Percentiles rank a stretch among this genome's conserved stretches.
Evolutionary conservation across 1,140 invertebrate species (phyloP).

Genomic region (Trichogramma pretiosum): DNA sequence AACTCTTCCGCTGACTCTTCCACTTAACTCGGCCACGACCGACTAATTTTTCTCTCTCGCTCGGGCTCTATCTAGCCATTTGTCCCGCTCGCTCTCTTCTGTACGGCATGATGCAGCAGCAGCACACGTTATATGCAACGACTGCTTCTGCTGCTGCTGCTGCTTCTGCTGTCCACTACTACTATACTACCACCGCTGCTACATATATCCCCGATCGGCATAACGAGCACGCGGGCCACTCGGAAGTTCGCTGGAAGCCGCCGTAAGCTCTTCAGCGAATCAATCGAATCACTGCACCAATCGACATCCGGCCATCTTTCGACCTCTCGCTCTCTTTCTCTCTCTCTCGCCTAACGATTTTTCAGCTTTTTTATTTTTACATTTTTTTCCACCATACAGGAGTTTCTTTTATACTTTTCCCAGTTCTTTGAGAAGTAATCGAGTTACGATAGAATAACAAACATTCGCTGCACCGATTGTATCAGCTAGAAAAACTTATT

Average conservation of each 20-base stretch:
- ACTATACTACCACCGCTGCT: too few species aligned
- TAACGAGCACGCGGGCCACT: slow-evolving; percentile 24
- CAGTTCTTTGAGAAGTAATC: too few species aligned
- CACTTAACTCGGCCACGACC: slow-evolving; percentile 9
- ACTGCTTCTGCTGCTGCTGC: too few species aligned
- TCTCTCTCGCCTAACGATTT: slow-evolving; percentile 15
- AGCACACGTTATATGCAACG: too few species aligned
- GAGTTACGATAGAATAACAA: too few species aligned
- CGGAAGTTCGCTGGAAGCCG: slow-evolving; percentile 34
- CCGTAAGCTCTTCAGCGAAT: slow-evolving; percentile 31
- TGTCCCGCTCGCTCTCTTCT: too few species aligned
- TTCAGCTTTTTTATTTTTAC: slow-evolving; percentile 20
- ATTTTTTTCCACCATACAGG: slow-evolving; percentile 20
- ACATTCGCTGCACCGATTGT: too few species aligned
- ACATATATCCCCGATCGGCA: neutral
- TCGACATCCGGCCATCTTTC: slow-evolving; percentile 32
- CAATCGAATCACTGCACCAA: slow-evolving; percentile 34
- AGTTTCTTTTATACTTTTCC: too few species aligned
- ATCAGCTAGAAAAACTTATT: too few species aligned
- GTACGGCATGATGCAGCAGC: too few species aligned
- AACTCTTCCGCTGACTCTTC: slow-evolving; percentile 2
- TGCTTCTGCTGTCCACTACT: too few species aligned
- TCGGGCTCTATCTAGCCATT: neutral
- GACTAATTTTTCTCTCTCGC: slow-evolving; percentile 4
- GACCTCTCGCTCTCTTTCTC: slow-evolving; percentile 21